A percentile compares a stretch with the other conserved stretches of the same genome.
phyloP scores from a whole-genome alignment of 2,113 vertebrate species.

The Emydura subglobosa region DNA sequence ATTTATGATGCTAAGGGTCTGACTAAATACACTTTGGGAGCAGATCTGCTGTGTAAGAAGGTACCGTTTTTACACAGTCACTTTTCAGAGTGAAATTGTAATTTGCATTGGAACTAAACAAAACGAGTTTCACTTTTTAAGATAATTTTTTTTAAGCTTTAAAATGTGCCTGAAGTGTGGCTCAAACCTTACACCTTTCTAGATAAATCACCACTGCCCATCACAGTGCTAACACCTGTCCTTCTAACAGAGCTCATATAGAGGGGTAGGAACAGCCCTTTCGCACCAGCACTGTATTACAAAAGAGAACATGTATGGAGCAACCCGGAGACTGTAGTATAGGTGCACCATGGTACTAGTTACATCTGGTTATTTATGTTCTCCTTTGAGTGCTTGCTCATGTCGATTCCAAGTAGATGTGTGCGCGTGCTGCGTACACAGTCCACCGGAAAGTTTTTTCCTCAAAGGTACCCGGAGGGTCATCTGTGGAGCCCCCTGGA shows the following conservation, averaged over 20 bases:
- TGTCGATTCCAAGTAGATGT: too few relatives aligned
- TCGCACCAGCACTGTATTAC: background rate
- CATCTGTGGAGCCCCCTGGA: too few relatives aligned
- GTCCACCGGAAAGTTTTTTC: too few relatives aligned
- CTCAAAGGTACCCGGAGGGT: too few relatives aligned
- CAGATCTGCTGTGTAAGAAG: background rate
- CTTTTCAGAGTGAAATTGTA: background rate
- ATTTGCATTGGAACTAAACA: slow-evolving; percentile 41
- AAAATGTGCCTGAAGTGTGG: slow-evolving; percentile 3
- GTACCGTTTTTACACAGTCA: slow-evolving; percentile 57
- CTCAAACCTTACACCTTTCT: background rate
- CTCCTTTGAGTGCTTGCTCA: too few relatives aligned
- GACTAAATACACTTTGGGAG: background rate
- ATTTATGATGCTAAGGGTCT: background rate
- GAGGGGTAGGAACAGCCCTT: background rate
- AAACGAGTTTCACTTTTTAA: background rate
- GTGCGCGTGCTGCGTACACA: too few relatives aligned
- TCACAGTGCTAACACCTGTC: background rate
- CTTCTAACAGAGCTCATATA: background rate
- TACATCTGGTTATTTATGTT: background rate
- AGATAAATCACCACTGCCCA: accelerated
- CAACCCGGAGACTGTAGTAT: background rate
- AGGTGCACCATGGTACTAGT: background rate
- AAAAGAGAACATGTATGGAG: background rate
- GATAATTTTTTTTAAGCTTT: background rate